A percentile compares a stretch with the other conserved stretches of the same genome.
phyloP scores from a whole-genome alignment of 2,888 invertebrate genomes.

The Tinea trinotella region DNA sequence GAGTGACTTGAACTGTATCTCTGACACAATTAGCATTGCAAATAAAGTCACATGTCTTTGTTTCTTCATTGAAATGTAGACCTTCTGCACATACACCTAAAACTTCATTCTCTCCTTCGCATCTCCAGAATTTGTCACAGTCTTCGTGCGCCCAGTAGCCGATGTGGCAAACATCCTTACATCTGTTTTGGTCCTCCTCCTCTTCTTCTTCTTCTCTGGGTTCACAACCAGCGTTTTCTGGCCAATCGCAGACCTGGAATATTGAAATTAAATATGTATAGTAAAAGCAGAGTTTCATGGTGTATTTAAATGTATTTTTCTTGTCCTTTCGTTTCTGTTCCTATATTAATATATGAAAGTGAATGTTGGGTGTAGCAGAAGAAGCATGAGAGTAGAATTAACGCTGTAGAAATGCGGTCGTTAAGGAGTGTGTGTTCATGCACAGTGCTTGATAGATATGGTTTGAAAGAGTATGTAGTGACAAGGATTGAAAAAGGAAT shows the following conservation, averaged over 20 bases:
- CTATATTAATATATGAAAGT: too few species aligned
- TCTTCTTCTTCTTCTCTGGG: constrained; percentile 19
- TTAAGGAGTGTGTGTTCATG: too few species aligned
- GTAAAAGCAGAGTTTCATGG: too few species aligned
- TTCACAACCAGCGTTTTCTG: constrained; percentile 27
- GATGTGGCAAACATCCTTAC: constrained; percentile 25
- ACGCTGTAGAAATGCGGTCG: too few species aligned
- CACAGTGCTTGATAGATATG: too few species aligned
- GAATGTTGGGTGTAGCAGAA: too few species aligned
- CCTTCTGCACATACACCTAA: constrained; percentile 45
- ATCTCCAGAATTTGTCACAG: constrained; percentile 13
- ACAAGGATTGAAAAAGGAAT: too few species aligned
- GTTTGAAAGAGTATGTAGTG: too few species aligned
- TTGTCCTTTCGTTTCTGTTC: too few species aligned
- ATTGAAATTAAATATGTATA: too few species aligned
- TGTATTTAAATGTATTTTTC: too few species aligned
- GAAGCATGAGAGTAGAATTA: too few species aligned
- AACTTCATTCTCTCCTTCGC: constrained; percentile 33
- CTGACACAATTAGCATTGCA: constrained; percentile 22
- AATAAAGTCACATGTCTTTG: constrained; percentile 19
- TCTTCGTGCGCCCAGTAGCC: neutral
- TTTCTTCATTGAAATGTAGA: constrained; percentile 43
- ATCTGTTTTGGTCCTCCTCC: constrained; percentile 26
- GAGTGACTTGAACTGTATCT: constrained; percentile 20
- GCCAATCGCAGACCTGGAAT: constrained; percentile 30